Base-by-base conservation (phyloP, 2,113 vertebrate genomes). In the Bombycilla garrulus region DNA sequence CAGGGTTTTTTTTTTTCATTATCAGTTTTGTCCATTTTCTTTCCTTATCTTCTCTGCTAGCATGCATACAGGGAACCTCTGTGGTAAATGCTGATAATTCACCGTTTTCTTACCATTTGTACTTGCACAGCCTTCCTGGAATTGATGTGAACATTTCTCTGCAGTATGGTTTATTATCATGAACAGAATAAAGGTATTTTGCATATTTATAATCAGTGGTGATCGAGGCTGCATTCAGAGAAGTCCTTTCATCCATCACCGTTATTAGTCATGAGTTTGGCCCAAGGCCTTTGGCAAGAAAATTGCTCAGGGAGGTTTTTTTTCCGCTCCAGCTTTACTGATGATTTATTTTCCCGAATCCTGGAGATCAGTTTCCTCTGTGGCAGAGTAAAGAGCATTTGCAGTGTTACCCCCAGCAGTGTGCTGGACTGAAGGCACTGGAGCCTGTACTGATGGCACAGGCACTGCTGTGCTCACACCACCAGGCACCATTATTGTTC, bases 121-220 rank as follows among this genome's bases (percentile, higher is more conserved):
- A 72, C 54, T 65, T 80, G 38, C 64, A 73, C 54, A 77, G 84
- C 90, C 87, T 95, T 94, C n/a, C 57, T 91, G 87, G 87, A 89
- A 92, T 74, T 90, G 73, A 44, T 2, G 2, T 29, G 35, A 91
- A 36, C 11, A 23, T 78, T 90, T 76, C 80, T 88, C 29, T 90
- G 74, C 58, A 82, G 62, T 62, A 6, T 60, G 40, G 38, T 77
- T 83, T 91, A 57, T 82, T 84, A 42, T 83, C 90, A 47, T 64
- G 60, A 96, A 64, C 74, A 86, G 85, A 94, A 83, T 95, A 78
- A 88, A 91, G 60, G 47, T 88, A 14, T 85, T 95, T 92, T 94
- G 78, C 66, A n/a, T 93, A 66, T 90, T 94, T 90, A 65, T 82
- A 90, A 93, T 86, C 80, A 61, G 69, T 36, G 35, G 31, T 62